Conservation (phyloP, 2,797 vertebrate species). For the Decapterus maruadsi region DNA sequence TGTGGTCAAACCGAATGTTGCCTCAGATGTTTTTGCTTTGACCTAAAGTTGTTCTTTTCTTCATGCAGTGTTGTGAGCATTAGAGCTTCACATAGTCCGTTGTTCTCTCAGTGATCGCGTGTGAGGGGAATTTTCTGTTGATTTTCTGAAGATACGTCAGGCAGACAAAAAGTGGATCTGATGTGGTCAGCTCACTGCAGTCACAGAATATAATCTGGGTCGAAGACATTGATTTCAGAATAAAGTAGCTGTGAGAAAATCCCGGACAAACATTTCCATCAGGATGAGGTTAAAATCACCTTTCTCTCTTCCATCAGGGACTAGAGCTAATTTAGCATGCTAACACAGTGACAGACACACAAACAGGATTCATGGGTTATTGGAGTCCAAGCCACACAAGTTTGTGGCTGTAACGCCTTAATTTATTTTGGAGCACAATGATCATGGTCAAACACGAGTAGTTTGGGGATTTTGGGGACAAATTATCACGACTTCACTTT, state of each 20-base stretch:
- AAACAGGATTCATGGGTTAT: neutral
- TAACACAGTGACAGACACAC: neutral
- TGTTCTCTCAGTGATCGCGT: neutral
- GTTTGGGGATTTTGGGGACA: neutral
- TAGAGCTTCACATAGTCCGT: neutral
- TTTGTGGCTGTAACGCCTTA: neutral
- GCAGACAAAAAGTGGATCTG: neutral
- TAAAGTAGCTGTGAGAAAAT: neutral
- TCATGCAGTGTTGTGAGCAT: neutral
- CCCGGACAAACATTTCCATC: neutral
- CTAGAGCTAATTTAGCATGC: neutral
- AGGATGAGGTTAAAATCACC: no score
- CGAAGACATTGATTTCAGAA: neutral
- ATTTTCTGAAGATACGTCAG: neutral
- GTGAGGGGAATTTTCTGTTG: neutral
- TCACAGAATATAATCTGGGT: neutral
- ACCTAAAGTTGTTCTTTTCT: neutral
- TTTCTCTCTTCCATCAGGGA: no score
- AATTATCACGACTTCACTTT: neutral
- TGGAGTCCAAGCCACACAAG: neutral
- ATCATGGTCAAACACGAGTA: neutral
- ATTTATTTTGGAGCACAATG: neutral
- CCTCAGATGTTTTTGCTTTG: neutral
- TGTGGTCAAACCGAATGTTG: neutral
- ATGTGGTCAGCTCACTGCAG: neutral